A percentile compares a stretch with the other conserved stretches of the same genome.
Conservation (phyloP, 2,888 invertebrate genomes). For the Phorcus lineatus region DNA sequence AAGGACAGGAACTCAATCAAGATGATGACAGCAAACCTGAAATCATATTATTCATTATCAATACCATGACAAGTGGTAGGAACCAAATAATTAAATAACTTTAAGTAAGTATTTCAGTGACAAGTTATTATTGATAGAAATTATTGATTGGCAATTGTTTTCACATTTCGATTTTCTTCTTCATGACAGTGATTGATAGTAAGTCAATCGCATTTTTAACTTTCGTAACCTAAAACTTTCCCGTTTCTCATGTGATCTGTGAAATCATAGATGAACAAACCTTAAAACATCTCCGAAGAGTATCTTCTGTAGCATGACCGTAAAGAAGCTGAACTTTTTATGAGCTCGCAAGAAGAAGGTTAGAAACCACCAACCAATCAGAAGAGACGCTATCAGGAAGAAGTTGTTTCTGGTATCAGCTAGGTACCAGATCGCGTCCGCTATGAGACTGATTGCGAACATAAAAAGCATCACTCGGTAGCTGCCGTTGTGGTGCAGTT, state of each 20-base stretch:
- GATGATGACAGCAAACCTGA: conserved; percentile 51
- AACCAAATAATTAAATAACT: too few relatives aligned
- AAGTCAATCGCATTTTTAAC: too few relatives aligned
- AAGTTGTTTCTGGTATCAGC: conserved; percentile 36
- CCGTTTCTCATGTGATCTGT: too few relatives aligned
- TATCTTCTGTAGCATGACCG: conserved; percentile 62
- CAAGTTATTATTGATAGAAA: too few relatives aligned
- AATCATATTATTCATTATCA: too few relatives aligned
- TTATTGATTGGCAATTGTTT: too few relatives aligned
- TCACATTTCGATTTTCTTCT: too few relatives aligned
- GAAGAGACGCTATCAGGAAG: conserved; percentile 51
- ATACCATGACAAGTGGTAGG: too few relatives aligned
- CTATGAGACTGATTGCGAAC: conserved; percentile 47
- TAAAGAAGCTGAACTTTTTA: conserved; percentile 61
- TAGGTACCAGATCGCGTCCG: conserved; percentile 44
- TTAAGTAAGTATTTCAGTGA: too few relatives aligned
- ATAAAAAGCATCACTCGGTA: conserved; percentile 50
- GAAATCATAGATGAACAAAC: too few relatives aligned
- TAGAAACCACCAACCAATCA: conserved; percentile 61
- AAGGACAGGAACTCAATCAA: conserved; percentile 54
- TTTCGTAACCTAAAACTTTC: too few relatives aligned
- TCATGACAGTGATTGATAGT: too few relatives aligned
- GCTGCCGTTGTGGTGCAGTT: conserved; percentile 48
- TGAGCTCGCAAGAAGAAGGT: conserved; percentile 58
- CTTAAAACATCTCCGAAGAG: conserved; percentile 52